phyloP scores from a whole-genome alignment of 2,888 invertebrate genomes.

The Smittia aterrima region DNA sequence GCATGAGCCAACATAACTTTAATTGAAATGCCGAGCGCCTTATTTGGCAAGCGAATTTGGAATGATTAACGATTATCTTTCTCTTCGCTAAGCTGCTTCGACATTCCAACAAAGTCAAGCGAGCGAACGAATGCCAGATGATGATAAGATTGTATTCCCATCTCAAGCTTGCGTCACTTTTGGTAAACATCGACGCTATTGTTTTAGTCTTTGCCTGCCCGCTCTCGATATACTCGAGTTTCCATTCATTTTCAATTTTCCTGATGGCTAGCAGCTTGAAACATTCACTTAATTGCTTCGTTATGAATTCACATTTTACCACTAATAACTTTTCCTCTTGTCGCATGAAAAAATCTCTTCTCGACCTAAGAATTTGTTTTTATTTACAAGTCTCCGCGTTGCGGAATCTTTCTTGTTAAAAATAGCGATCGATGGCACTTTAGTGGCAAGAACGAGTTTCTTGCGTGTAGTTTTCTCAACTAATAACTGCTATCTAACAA shows the following conservation, averaged over 20 bases:
- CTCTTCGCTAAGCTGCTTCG: neutral
- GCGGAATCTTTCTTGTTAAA: constrained; percentile 8
- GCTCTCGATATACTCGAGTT: neutral
- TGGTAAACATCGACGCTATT: neutral
- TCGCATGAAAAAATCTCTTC: neutral
- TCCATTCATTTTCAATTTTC: neutral
- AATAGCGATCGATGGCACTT: constrained; percentile 12
- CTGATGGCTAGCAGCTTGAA: neutral
- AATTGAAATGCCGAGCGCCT: neutral
- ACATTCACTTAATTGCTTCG: neutral
- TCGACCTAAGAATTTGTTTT: constrained; percentile 11
- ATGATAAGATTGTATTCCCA: neutral
- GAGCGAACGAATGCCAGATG: neutral
- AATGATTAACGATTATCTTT: neutral
- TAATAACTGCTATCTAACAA: neutral
- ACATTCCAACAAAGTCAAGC: neutral
- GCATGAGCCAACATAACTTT: neutral
- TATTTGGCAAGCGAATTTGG: neutral
- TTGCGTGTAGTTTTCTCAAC: neutral
- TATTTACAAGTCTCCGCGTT: constrained; percentile 3
- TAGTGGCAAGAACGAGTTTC: neutral
- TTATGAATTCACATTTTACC: neutral
- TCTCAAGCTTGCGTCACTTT: neutral
- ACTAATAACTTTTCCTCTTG: neutral
- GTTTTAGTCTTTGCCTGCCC: neutral